phyloP scores from a whole-genome alignment of 92 coral and sea anemone species.

The Virgularia gustaviana region DNA sequence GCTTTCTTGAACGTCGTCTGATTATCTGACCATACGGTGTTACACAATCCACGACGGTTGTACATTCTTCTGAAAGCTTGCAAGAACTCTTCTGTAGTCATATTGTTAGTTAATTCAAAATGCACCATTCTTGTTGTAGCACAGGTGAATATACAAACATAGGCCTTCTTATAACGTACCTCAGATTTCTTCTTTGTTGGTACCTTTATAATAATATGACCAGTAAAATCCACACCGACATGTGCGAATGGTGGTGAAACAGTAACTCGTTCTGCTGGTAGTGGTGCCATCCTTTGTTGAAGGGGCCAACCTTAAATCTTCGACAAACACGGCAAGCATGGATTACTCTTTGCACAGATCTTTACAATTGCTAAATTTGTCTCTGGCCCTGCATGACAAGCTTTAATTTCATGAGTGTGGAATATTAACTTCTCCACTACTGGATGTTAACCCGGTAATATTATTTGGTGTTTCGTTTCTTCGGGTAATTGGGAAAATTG shows the following conservation, averaged over 20 bases:
- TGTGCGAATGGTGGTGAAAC: slow-evolving; percentile 31
- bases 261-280: slow-evolving; percentile 47
- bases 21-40: slow-evolving; percentile 51
- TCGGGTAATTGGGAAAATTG: slow-evolving; percentile 37
- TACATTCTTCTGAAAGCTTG: slow-evolving; percentile 47
- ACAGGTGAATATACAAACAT: slow-evolving; percentile 43
- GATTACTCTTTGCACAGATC: slow-evolving; percentile 26
- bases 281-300: slow-evolving; percentile 40
- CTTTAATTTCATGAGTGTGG: background rate
- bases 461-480: slow-evolving; percentile 27
- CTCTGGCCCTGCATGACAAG: slow-evolving; percentile 2
- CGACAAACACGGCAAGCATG: slow-evolving; percentile 34
- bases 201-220: slow-evolving; percentile 16
- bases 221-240: slow-evolving; percentile 41
- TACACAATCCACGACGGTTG: slow-evolving; percentile 34
- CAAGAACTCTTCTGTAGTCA: slow-evolving; percentile 46
- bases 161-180: background rate
- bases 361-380: background rate
- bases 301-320: slow-evolving; percentile 11
- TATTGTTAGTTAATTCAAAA: slow-evolving; percentile 36
- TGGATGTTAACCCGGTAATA: background rate
- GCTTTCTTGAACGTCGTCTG: slow-evolving; percentile 45
- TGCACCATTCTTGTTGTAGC: slow-evolving; percentile 40
- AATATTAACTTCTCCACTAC: slow-evolving; percentile 14
- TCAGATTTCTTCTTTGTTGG: background rate